Conservation (phyloP, 2,113 vertebrate species). For the Arenaria interpres region DNA sequence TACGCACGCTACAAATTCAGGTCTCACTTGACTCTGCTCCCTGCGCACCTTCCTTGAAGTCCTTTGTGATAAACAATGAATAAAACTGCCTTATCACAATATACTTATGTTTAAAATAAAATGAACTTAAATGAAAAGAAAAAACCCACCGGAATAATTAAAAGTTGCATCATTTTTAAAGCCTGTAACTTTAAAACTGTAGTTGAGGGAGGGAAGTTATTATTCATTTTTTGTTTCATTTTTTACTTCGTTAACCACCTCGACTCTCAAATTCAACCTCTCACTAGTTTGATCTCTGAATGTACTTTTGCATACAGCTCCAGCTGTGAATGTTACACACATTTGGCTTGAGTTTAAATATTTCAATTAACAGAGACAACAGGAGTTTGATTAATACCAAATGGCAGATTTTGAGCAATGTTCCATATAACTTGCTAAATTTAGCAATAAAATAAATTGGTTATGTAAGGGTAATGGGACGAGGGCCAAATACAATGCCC, state of each 20-base stretch:
- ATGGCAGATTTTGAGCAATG: slow-evolving; percentile 78
- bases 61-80: neutral
- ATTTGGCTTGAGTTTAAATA: slow-evolving; percentile 75
- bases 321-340: slow-evolving; percentile 52
- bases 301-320: slow-evolving; percentile 30
- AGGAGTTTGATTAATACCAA: slow-evolving; percentile 80
- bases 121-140: neutral
- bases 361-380: slow-evolving; percentile 81
- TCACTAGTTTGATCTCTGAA: slow-evolving; percentile 42
- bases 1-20: neutral
- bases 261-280: neutral
- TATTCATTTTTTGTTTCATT: neutral
- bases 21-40: neutral
- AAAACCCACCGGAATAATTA: neutral
- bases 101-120: neutral
- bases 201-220: neutral
- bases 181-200: neutral
- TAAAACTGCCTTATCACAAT: neutral
- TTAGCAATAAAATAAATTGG: slow-evolving; percentile 78
- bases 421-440: slow-evolving; percentile 77
- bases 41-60: neutral
- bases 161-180: neutral
- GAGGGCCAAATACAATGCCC: slow-evolving; percentile 63
- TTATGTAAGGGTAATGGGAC: slow-evolving; percentile 72
- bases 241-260: slow-evolving; percentile 4